Conservation (phyloP, 1,140 invertebrate genomes). For the Sycophaga agraensis region DNA sequence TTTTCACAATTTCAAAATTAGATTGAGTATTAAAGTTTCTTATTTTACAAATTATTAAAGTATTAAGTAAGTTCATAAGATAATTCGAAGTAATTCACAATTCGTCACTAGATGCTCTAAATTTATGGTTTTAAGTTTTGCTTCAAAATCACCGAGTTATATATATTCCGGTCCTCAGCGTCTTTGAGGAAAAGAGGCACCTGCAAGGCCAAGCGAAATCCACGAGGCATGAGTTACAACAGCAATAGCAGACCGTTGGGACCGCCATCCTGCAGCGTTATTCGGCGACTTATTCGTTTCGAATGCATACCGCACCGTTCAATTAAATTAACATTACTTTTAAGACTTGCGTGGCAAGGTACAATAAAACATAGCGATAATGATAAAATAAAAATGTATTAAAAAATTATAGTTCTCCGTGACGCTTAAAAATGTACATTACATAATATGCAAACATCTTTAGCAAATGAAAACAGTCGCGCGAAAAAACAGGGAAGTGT, state of each 20-base stretch:
- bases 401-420: not conserved
- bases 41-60: too few species aligned
- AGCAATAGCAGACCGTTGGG: not conserved
- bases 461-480: constrained; percentile 9
- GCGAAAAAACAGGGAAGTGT: constrained; percentile 16
- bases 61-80: too few species aligned
- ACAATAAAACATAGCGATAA: too few species aligned
- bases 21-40: too few species aligned
- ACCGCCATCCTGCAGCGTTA: not conserved
- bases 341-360: too few species aligned
- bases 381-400: not conserved
- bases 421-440: not conserved
- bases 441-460: constrained; percentile 1
- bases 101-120: not conserved
- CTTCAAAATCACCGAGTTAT: not conserved
- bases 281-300: not conserved
- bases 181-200: not conserved
- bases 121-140: not conserved
- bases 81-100: too few species aligned
- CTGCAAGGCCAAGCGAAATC: not conserved
- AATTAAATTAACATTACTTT: not conserved
- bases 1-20: too few species aligned
- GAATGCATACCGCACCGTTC: not conserved
- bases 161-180: not conserved
- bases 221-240: not conserved